Conservation (phyloP, 2,113 vertebrate species). For the Rhadina sibilatrix region DNA sequence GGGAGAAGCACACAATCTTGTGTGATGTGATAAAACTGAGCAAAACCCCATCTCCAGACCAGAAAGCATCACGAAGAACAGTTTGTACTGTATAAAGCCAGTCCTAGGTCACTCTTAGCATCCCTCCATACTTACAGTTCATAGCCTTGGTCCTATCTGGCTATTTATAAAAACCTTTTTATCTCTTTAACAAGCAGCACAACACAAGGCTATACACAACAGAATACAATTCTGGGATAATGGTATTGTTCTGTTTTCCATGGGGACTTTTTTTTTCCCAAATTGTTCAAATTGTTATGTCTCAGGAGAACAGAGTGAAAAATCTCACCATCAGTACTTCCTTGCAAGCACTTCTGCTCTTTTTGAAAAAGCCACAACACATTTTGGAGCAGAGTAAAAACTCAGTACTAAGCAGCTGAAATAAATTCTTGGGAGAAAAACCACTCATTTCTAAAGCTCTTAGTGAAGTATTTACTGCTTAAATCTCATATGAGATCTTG, state of each 20-base stretch:
- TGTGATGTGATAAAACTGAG: not conserved
- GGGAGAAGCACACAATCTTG: not conserved
- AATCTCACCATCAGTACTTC: not conserved
- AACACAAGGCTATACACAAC: not conserved
- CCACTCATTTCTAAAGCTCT: not conserved
- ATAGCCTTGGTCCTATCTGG: not conserved
- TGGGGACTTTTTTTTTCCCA: not conserved
- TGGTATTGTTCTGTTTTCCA: not conserved
- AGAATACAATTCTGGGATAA: not conserved
- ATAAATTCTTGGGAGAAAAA: constrained; percentile 5
- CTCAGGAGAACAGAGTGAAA: not conserved
- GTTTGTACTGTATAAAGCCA: not conserved
- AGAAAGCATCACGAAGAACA: not conserved
- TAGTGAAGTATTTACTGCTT: not conserved
- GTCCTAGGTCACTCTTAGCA: not conserved
- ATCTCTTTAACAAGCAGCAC: not conserved
- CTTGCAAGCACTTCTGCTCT: not conserved
- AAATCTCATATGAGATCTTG: not conserved
- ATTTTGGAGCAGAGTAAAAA: not conserved
- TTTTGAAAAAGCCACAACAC: not conserved
- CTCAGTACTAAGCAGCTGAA: not conserved
- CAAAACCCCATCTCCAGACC: not conserved
- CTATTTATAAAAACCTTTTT: not conserved
- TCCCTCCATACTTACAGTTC: not conserved
- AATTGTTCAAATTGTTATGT: not conserved